phyloP scores from a whole-genome alignment of 2,888 invertebrate species.

The Epinotia demarniana region DNA sequence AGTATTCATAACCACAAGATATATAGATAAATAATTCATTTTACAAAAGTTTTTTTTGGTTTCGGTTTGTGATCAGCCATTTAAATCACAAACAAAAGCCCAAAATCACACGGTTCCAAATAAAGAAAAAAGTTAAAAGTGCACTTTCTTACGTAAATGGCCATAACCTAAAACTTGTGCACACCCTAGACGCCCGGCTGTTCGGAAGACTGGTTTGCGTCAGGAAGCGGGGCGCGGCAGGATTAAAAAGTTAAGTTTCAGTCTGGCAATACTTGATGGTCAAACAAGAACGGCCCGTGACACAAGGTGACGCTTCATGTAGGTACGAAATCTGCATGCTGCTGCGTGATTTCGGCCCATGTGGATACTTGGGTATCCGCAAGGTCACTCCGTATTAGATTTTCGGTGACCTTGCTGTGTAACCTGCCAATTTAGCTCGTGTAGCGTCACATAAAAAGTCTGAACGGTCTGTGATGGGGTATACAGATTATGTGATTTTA shows the following conservation, averaged over 20 bases:
- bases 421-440: too few relatives aligned
- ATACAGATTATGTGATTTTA: too few relatives aligned
- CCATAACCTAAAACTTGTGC: conserved; percentile 31
- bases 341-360: too few relatives aligned
- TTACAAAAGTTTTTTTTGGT: not conserved
- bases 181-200: conserved; percentile 2
- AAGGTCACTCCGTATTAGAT: too few relatives aligned
- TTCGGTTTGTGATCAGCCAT: conserved; percentile 2
- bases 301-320: not conserved
- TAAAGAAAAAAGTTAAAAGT: not conserved
- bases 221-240: conserved; percentile 26
- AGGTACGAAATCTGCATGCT: too few relatives aligned
- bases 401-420: too few relatives aligned
- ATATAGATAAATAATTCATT: too few relatives aligned
- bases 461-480: too few relatives aligned
- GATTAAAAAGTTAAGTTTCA: not conserved
- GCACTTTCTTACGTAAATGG: not conserved
- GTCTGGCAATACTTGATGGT: conserved; percentile 4
- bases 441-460: too few relatives aligned
- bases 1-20: too few relatives aligned
- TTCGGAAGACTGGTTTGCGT: conserved; percentile 23
- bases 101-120: not conserved
- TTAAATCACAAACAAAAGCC: not conserved
- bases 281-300: too few relatives aligned
- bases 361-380: too few relatives aligned